Conservation (phyloP, 2,113 vertebrate species). For the rat (Rattus norvegicus) region DNA sequence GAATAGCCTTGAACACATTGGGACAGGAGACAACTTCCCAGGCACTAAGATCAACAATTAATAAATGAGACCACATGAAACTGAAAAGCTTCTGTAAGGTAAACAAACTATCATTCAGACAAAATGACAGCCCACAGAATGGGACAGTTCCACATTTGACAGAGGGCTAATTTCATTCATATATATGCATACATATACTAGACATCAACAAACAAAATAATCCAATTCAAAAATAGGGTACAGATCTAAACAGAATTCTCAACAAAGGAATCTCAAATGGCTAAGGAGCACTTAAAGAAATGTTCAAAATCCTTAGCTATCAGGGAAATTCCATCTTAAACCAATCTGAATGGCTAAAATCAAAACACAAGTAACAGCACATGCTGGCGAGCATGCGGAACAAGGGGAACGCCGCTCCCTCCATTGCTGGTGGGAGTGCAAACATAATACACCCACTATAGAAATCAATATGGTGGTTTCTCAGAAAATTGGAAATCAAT, state of each 20-base stretch:
- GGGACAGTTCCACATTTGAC: background rate
- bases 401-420: background rate
- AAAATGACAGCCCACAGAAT: background rate
- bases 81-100: background rate
- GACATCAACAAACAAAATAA: background rate
- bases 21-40: background rate
- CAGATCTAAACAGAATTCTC: background rate
- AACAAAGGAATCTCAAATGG: background rate
- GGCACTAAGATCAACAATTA: background rate
- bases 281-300: background rate
- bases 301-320: background rate
- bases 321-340: background rate
- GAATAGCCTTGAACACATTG: background rate
- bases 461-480: background rate
- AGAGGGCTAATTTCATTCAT: background rate
- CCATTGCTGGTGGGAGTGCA: background rate
- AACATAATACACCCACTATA: background rate
- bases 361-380: background rate
- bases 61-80: background rate
- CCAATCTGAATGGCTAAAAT: background rate
- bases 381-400: background rate
- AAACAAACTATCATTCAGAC: background rate
- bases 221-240: background rate
- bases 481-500: background rate
- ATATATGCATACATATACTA: background rate